Evolutionary conservation across 1,140 invertebrate genomes (phyloP).

Genomic region (Drosophila ohnishii): DNA sequence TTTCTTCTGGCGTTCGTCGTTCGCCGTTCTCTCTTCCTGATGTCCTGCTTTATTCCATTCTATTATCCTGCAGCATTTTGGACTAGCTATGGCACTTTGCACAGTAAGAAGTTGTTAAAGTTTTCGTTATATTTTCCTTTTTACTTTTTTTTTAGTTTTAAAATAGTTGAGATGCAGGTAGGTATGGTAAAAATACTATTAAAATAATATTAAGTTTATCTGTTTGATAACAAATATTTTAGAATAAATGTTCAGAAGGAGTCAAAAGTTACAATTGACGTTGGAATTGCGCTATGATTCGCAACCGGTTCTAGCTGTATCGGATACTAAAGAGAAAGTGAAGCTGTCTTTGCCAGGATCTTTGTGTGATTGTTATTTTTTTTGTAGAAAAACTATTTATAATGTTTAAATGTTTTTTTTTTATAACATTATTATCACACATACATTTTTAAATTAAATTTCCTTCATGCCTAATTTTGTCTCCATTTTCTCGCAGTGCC

Average conservation of each 20-base stretch:
- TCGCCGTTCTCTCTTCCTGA: conserved; percentile 2
- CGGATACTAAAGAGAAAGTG: not conserved
- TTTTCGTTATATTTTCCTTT: not conserved
- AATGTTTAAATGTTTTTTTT: not conserved
- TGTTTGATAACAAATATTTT: too few species aligned
- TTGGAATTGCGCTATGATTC: not conserved
- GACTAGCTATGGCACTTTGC: conserved; percentile 15
- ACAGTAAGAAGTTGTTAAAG: not conserved
- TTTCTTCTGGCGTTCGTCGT: conserved; percentile 11
- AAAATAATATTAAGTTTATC: too few species aligned
- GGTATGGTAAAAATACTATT: too few species aligned
- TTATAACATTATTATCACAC: not conserved
- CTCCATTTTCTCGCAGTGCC: conserved; percentile 14
- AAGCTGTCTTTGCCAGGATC: not conserved
- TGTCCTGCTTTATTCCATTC: conserved; percentile 48
- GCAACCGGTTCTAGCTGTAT: not conserved
- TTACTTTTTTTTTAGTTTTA: not conserved
- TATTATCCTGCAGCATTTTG: conserved; percentile 53
- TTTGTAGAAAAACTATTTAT: not conserved
- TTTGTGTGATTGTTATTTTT: too few species aligned
- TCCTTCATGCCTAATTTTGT: not conserved
- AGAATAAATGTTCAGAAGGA: too few species aligned
- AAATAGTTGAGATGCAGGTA: too few species aligned
- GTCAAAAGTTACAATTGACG: too few species aligned
- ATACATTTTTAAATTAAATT: not conserved